Evolutionary conservation across 2,797 vertebrate genomes (phyloP), one percentile per base, ranked within the genome.

Genomic region (Psittacula derbiana): DNA sequence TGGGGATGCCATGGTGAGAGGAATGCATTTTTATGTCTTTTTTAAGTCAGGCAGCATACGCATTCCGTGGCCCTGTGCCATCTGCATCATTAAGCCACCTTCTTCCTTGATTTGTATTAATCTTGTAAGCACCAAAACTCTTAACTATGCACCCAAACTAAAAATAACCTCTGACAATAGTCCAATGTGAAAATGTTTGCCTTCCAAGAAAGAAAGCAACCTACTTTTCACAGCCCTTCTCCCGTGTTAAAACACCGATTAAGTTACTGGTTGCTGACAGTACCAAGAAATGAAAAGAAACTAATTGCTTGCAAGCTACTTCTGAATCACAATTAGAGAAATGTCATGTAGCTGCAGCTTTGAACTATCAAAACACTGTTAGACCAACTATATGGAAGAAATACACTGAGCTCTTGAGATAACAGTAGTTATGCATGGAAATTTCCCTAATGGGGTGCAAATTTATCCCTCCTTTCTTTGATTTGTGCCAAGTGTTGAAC

Each of bases 111-210:
- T 87, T 89, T 73, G 52, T 81, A 55, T 49, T 86, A 87, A 81
- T 58, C 62, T 89, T 1, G 0, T 43, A 90, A 83, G 36, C 50
- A 87, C 52, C 36, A 36, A 84, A 93, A 75, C 72, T 64, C 55
- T 72, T 70, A 69, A 74, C 36, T 57, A 28, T 80, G 61, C 40
- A 88, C 43, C 30, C 67, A 87, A 86, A 85, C 81, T 86, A 91
- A 95, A 96, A 97, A 95, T 82, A 92, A 69, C 16, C 43, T 65
- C 58, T 58, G 46, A 91, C 90, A 95, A 79, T 31, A 72, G 74
- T 30, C 31, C 25, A 49, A 4, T 24, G 33, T 49, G 67, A 66
- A 92, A 93, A 58, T 28, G 4, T 44, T 87, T 79, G 16, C 50
- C 31, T 90, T 86, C 80, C 69, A 65, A 80, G 62, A 81, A 24